These are phyloP conservation scores for Nasua narica DNA, from an alignment of 2,797 vertebrate species.

Conservation along the genomic window DNA sequence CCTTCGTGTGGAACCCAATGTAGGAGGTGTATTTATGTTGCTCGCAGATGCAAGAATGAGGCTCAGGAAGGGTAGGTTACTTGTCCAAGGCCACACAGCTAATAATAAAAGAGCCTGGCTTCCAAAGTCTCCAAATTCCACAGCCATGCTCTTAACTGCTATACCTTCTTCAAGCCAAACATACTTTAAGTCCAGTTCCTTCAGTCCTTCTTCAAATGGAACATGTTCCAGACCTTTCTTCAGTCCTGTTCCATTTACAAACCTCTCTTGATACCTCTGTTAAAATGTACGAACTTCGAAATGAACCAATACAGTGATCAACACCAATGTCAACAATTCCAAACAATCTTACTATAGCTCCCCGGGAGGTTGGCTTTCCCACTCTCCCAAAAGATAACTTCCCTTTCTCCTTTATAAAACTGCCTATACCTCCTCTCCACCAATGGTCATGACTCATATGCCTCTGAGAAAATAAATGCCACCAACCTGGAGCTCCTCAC, in stretches of 20 bases:
- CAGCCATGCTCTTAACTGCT: not conserved
- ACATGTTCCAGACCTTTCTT: not conserved
- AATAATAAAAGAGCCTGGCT: not conserved
- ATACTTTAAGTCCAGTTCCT: not conserved
- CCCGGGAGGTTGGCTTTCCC: not conserved
- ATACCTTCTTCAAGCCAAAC: not conserved
- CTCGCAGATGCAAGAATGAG: not conserved
- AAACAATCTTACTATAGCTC: not conserved
- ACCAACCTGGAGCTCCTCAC: not conserved
- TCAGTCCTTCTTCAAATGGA: not conserved
- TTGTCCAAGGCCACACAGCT: not conserved
- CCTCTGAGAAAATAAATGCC: not conserved
- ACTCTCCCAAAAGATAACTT: not conserved
- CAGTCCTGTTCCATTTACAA: not conserved
- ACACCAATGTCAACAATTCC: not conserved
- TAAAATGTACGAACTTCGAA: not conserved
- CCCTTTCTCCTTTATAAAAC: not conserved
- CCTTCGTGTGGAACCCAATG: not conserved
- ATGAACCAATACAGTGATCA: not conserved
- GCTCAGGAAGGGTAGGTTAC: not conserved
- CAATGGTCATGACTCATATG: not conserved
- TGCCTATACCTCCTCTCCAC: not conserved
- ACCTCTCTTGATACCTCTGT: not conserved
- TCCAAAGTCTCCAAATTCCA: not conserved
- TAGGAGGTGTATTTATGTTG: not conserved